These are phyloP conservation scores for Malthinus seriepunctatus DNA, from an alignment of 2,888 invertebrate species.

Conservation along the genomic window DNA sequence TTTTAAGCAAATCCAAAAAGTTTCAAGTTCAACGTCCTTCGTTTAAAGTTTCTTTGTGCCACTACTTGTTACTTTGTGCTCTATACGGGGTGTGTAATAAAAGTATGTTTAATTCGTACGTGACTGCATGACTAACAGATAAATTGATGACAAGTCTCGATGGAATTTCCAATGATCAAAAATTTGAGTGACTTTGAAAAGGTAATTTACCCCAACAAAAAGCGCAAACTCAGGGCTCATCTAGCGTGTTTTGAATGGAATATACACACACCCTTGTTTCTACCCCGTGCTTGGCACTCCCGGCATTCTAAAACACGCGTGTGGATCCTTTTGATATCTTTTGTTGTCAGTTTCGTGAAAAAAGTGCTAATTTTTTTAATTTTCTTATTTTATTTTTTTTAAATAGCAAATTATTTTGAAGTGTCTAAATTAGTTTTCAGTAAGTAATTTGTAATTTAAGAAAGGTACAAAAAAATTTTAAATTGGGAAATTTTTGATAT, in stretches of 20 bases:
- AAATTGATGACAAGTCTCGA: conserved; percentile 8
- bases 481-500: background rate
- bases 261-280: conserved; percentile 47
- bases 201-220: conserved; percentile 28
- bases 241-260: conserved; percentile 45
- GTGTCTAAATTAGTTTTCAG: background rate
- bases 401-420: background rate
- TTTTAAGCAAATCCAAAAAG: background rate
- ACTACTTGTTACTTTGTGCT: no score
- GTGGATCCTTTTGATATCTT: conserved; percentile 15
- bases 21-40: background rate
- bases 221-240: conserved; percentile 42
- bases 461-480: background rate
- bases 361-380: conserved; percentile 3
- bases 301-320: conserved; percentile 28
- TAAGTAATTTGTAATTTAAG: background rate
- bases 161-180: conserved; percentile 22
- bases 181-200: conserved; percentile 10
- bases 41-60: no score
- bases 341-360: conserved; percentile 9
- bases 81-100: background rate
- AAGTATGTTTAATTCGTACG: background rate
- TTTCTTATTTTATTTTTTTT: background rate
- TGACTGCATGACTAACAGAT: background rate
- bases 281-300: conserved; percentile 32